Evolutionary conservation across 2,888 invertebrate genomes (phyloP), one percentile per base, ranked within the genome.

Genomic region (Trisateles emortualis): DNA sequence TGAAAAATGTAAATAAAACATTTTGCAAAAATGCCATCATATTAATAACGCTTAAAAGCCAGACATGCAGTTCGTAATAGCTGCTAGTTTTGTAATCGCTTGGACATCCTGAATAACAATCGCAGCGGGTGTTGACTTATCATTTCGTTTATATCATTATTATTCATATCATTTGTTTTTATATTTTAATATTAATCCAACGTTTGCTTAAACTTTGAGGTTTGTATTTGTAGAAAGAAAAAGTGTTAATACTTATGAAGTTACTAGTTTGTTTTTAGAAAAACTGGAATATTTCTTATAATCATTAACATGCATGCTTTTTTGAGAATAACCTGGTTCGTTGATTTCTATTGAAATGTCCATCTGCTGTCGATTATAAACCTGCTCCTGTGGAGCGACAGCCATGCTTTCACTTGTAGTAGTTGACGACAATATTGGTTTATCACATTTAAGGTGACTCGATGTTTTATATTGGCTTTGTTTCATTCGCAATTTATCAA

Each of bases 291-390:
- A 16, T 40, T 43, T 29, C 16, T 39, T 3, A 3, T 36, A 6
- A 14, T 11, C 1, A 14, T 36, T 41, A 54, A 44, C 14, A 24
- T 26, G 51, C 51, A 56, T 56, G 51, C 30, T 17, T 39, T 11
- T 43, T 1, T 19, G 1, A 8, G 10, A 52, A 35, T 36, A 35
- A 50, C 16, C 3, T 14, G 22, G 40, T 41, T 45, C 3, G n/a
- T 30, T 43, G 38, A 30, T 29, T 29, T 36, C 5, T 39, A 39
- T 13, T 39, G 19, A 24, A 6, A 17, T 4, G 17, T 11, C 14
- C 29, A 35, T 19, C 26, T 29, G 35, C 36, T 30, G 13, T 38
- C 30, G 29, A 29, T 35, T 13, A 36, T 10, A 42, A 14, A 35
- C 5, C 5, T 22, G 5, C 11, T n/a, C n/a, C n/a, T 32, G 33